Evolutionary conservation across 1,140 invertebrate species (phyloP), one percentile per base, ranked within the genome.

Genomic region (Leptestheria dahalacensis): DNA sequence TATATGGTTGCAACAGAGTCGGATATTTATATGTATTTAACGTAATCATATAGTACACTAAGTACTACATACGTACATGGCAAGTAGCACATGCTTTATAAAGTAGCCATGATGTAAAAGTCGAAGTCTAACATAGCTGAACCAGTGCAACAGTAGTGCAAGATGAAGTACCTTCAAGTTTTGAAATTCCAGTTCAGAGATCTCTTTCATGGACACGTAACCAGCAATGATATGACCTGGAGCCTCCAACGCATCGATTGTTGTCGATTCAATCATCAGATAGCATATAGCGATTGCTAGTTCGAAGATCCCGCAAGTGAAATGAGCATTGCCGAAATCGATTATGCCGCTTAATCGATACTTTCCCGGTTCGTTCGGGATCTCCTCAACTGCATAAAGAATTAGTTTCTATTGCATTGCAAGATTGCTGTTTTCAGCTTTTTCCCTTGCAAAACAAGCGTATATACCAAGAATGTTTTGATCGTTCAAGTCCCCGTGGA

Each of bases 401-500:
- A 9, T 11, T 28, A 53, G 1, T 20, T 52, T 70, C 68, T 70
- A n/a, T n/a, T n/a, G n/a, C n/a, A n/a, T n/a, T n/a, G n/a, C n/a
- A n/a, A n/a, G n/a, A n/a, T n/a, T n/a, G n/a, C n/a, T n/a, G n/a
- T n/a, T n/a, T n/a, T n/a, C n/a, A n/a, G n/a, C n/a, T n/a, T n/a
- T n/a, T n/a, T n/a, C n/a, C n/a, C n/a, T n/a, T n/a, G n/a, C 76
- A 77, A 51, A 74, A 69, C 2, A 70, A 21, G 12, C 67, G 41
- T 49, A 69, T 72, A 68, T 66, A 0, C 90, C 80, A 1, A 94
- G 68, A 15, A 94, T 78, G 72, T 95, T 95, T 66, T 88, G 84
- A 66, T 93, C 89, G 67, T 94, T 94, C 29, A 89, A 75, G 69
- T 94, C 91, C 2, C 90, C 91, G 67, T 94, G 91, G 60, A 95